These are phyloP conservation scores for Gobio occitaniae DNA, from an alignment of 2,797 vertebrate species.

Conservation along the genomic window DNA sequence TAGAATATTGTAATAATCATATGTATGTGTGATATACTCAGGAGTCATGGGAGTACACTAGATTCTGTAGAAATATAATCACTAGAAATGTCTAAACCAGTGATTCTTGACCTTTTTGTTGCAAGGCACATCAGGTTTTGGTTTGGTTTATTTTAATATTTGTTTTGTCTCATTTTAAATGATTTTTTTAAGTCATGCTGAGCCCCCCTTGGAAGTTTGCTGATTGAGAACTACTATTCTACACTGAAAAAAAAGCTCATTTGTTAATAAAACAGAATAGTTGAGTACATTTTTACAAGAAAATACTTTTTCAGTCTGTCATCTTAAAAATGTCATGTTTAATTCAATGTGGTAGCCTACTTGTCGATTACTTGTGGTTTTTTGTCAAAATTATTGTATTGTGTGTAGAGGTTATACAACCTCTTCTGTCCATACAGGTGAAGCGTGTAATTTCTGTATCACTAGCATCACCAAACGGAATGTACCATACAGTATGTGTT, in stretches of 20 bases:
- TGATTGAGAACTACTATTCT: not conserved
- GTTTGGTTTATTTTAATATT: not conserved
- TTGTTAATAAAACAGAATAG: not conserved
- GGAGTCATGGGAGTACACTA: not conserved
- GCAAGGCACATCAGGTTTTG: not conserved
- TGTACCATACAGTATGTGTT: not conserved
- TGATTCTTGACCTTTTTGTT: not conserved
- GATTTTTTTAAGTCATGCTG: not conserved
- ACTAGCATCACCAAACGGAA: not conserved
- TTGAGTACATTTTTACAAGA: too few relatives aligned
- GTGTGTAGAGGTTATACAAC: not conserved
- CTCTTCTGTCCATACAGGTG: not conserved
- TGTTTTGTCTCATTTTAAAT: not conserved
- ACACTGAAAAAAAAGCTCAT: not conserved
- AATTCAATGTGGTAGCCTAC: not conserved
- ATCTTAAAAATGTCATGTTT: not conserved
- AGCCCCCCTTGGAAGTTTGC: not conserved
- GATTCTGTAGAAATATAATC: not conserved
- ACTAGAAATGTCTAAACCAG: not conserved
- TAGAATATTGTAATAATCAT: conserved; percentile 7
- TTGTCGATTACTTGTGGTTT: not conserved
- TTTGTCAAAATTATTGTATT: not conserved
- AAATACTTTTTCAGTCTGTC: not conserved
- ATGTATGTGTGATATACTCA: not conserved
- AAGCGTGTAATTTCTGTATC: not conserved